These are phyloP conservation scores for Hycleus cichorii DNA, from an alignment of 1,140 invertebrate species.

Conservation along the genomic window DNA sequence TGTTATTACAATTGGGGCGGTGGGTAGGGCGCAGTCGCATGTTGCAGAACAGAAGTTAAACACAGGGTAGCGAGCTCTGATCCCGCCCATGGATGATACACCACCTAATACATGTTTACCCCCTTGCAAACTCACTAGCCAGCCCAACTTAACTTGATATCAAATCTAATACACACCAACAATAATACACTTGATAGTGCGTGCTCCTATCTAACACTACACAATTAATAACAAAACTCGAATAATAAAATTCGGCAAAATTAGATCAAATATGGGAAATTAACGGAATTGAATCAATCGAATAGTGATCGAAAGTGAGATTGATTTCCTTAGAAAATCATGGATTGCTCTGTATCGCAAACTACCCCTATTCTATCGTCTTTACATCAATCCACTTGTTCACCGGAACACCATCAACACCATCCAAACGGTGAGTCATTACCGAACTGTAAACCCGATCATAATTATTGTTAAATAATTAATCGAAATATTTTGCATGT, in stretches of 20 bases:
- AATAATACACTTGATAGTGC: no score
- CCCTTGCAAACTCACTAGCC: not conserved
- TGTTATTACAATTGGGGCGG: not conserved
- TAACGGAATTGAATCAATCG: no score
- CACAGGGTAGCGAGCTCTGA: slow-evolving; percentile 39
- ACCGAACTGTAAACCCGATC: no score
- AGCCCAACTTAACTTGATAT: no score
- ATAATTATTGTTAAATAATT: no score
- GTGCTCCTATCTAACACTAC: no score
- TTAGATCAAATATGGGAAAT: no score
- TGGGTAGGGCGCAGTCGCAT: slow-evolving; percentile 26
- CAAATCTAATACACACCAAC: no score
- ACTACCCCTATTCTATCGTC: slow-evolving; percentile 21
- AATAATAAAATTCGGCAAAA: no score
- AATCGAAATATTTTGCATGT: no score
- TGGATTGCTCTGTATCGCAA: slow-evolving; percentile 30
- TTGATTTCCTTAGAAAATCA: not conserved
- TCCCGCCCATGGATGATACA: slow-evolving; percentile 37
- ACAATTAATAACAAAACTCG: no score
- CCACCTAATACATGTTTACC: slow-evolving; percentile 17
- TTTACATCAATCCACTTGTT: slow-evolving; percentile 27
- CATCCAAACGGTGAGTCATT: slow-evolving; percentile 25
- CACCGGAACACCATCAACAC: slow-evolving; percentile 23
- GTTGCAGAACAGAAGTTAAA: slow-evolving; percentile 38
- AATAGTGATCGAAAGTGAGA: no score